Base-by-base conservation (phyloP, 2,797 vertebrate species). In the Molossus alvarezi region DNA sequence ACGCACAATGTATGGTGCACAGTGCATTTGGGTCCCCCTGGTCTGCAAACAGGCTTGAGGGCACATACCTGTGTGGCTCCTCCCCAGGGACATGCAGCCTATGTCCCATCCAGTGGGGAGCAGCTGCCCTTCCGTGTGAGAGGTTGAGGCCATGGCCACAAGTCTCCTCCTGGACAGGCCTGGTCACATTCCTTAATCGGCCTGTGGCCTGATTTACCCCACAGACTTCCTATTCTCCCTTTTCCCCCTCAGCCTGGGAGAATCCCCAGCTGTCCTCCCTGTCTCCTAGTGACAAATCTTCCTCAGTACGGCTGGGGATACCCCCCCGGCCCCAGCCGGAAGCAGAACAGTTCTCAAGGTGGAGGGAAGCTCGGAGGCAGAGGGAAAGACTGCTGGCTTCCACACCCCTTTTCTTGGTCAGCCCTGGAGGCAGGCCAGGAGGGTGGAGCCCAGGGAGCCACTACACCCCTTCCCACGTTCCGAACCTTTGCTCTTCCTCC, bases 401-500 rank as follows among this genome's bases (percentile, higher is more conserved):
- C 64, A 90, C 88, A 33, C 77, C 37, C 25, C 4, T 88, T 84
- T 79, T 41, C 9, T 55, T 41, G 25, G 55, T 85, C 12, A 55
- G 58, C 33, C 29, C 21, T 67, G 92, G 88, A 96, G 53, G 67
- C 41, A 13, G n/a, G 69, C 79, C 94, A 89, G 80, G 33, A 21
- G 69, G 94, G 95, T 60, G 55, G 80, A 75, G 88, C 76, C 33
- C 18, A 18, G 45, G 58, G 11, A 65, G 45, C 27, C 71, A 73
- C 23, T 10, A 14, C 15, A 3, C 51, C 45, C 67, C 60, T 75
- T 65, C n/a, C 57, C 27, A 27, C 58, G 37, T 55, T 58, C 67
- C 88, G 88, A 95, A 97, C 95, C 94, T 97, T 97, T 95, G 94
- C 88, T 97, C 97, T 95, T 95, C 67, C 18, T 95, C 25, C 88